Evolutionary conservation across 2,888 invertebrate species (phyloP).

Genomic region (Nephrocerus scutellatus): DNA sequence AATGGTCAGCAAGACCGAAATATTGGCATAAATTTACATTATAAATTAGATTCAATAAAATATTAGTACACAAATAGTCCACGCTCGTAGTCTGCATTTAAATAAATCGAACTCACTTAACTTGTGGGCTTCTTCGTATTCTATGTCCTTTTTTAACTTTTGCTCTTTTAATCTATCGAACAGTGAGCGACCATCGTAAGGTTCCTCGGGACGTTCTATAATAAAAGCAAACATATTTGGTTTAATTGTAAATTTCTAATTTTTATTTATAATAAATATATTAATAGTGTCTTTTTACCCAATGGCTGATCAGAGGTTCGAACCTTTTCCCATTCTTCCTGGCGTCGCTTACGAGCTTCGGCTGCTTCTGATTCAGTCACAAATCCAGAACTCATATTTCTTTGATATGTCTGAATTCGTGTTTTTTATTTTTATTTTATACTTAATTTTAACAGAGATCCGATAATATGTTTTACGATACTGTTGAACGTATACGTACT

Average conservation of each 20-base stretch:
- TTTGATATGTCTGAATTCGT: no score
- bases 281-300: slow-evolving; percentile 52
- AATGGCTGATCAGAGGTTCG: slow-evolving; percentile 82
- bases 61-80: no score
- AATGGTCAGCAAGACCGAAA: background rate
- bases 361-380: slow-evolving; percentile 80
- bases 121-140: slow-evolving; percentile 92
- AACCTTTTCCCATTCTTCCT: slow-evolving; percentile 96
- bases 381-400: slow-evolving; percentile 82
- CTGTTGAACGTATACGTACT: no score
- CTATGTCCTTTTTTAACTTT: slow-evolving; percentile 81
- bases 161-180: slow-evolving; percentile 91
- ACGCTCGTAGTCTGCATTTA: no score
- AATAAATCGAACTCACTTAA: slow-evolving; percentile 65
- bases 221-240: no score
- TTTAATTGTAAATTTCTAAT: background rate
- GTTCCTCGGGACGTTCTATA: slow-evolving; percentile 82
- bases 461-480: no score
- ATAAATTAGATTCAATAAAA: background rate
- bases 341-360: slow-evolving; percentile 70
- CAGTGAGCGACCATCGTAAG: slow-evolving; percentile 76
- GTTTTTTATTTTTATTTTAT: no score
- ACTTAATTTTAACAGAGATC: no score
- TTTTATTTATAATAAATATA: background rate
- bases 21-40: background rate